These are phyloP conservation scores for Myxocyprinus asiaticus DNA, from an alignment of 2,113 vertebrate species.

Conservation along the genomic window DNA sequence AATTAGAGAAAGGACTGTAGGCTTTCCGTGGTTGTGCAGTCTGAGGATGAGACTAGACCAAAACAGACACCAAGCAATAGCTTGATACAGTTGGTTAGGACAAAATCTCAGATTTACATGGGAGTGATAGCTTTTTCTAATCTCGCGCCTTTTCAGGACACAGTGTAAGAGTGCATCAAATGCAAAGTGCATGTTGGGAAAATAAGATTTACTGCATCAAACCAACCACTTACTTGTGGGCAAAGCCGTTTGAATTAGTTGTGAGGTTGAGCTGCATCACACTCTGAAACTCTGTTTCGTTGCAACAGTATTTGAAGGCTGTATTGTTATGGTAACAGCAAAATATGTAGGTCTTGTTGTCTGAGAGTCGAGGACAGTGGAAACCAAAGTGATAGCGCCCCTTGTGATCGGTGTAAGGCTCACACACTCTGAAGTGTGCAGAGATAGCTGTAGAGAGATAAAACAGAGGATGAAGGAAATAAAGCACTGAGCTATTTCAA, in stretches of 20 bases:
- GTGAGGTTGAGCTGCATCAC: constrained; percentile 97
- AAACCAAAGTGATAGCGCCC: constrained; percentile 96
- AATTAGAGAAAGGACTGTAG: too few species aligned
- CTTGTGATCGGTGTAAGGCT: constrained; percentile 95
- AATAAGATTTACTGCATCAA: not conserved
- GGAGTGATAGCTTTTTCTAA: too few species aligned
- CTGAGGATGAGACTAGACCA: too few species aligned
- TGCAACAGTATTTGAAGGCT: constrained; percentile 98
- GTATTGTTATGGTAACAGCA: constrained; percentile 99
- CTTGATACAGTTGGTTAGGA: too few species aligned
- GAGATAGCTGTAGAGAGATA: constrained; percentile 43
- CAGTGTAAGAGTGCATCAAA: not conserved
- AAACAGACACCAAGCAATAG: too few species aligned
- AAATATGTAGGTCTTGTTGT: constrained; percentile 96
- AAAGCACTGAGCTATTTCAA: constrained; percentile 20
- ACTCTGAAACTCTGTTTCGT: constrained; percentile 93
- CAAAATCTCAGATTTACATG: too few species aligned
- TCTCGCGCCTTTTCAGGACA: not conserved
- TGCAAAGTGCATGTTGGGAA: not conserved
- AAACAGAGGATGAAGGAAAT: constrained; percentile 1
- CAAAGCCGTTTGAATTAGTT: constrained; percentile 82
- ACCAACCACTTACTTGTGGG: constrained; percentile 88
- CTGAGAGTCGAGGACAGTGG: constrained; percentile 96
- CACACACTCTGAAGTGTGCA: constrained; percentile 93
- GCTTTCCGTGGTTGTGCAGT: too few species aligned